Evolutionary conservation across 1,140 invertebrate species (phyloP).

Genomic region (Lucilia sericata): DNA sequence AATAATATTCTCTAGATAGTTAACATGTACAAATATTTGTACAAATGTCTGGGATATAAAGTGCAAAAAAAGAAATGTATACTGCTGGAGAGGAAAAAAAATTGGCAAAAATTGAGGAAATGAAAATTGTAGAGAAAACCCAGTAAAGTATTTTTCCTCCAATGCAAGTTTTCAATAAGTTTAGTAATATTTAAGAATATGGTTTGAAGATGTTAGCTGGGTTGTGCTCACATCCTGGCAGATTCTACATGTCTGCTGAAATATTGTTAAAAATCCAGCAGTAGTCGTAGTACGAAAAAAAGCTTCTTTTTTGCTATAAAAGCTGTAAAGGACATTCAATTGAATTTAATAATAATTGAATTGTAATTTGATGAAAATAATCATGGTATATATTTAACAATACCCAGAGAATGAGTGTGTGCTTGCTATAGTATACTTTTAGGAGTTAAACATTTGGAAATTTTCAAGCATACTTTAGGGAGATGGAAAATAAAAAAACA

Average conservation of each 20-base stretch:
- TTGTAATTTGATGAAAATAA: constrained; percentile 24
- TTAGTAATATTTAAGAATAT: too few relatives aligned
- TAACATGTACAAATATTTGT: constrained; percentile 20
- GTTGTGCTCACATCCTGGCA: not conserved
- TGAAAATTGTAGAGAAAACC: not conserved
- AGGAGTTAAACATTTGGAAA: constrained; percentile 1
- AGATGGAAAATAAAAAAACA: too few relatives aligned
- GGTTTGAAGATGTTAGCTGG: not conserved
- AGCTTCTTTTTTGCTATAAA: not conserved
- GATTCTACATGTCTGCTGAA: not conserved
- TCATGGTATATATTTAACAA: constrained; percentile 15
- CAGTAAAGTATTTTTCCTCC: not conserved
- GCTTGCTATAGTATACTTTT: not conserved
- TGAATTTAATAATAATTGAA: constrained; percentile 22
- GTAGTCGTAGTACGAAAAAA: not conserved
- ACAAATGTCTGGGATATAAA: not conserved
- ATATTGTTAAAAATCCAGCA: not conserved
- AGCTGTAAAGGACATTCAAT: constrained; percentile 21
- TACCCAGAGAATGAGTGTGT: not conserved
- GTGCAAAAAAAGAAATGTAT: not conserved
- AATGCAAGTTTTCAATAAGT: too few relatives aligned
- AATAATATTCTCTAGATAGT: constrained; percentile 24
- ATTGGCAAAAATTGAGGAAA: not conserved
- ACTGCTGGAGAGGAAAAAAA: too few relatives aligned
- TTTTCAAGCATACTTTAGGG: not conserved